phyloP scores from a whole-genome alignment of 1,140 invertebrate species.

The Solenopsis invicta region DNA sequence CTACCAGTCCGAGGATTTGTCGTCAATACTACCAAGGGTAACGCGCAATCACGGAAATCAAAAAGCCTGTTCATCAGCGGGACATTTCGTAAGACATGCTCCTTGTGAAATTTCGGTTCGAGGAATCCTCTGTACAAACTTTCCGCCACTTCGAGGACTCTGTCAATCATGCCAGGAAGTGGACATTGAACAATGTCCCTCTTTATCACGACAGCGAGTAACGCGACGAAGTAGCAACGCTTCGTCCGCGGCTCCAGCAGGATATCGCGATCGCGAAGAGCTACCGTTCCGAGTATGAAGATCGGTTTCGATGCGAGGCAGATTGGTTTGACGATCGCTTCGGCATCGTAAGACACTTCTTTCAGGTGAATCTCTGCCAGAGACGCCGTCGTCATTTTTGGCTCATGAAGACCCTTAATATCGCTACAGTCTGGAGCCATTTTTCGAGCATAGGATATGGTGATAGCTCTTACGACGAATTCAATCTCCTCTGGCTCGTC shows the following conservation, averaged over 20 bases:
- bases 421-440: conserved; percentile 80
- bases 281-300: conserved; percentile 79
- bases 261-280: conserved; percentile 73
- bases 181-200: conserved; percentile 82
- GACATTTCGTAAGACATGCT: conserved; percentile 81
- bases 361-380: conserved; percentile 75
- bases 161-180: conserved; percentile 81
- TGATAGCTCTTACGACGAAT: conserved; percentile 78
- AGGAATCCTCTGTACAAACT: conserved; percentile 78
- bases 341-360: conserved; percentile 72
- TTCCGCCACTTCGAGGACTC: conserved; percentile 80
- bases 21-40: conserved; percentile 70
- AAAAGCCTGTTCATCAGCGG: conserved; percentile 83
- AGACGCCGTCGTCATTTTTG: conserved; percentile 68
- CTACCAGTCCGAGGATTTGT: conserved; percentile 53
- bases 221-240: conserved; percentile 83
- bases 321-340: conserved; percentile 76
- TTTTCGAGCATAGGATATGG: conserved; percentile 82
- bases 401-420: conserved; percentile 78
- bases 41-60: conserved; percentile 81
- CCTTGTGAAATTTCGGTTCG: conserved; percentile 78
- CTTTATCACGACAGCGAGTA: conserved; percentile 81
- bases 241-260: conserved; percentile 81
- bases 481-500: conserved; percentile 55
- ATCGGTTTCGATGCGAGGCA: conserved; percentile 70